Conservation (phyloP, 1,140 invertebrate species). For the Tenebrio molitor region DNA sequence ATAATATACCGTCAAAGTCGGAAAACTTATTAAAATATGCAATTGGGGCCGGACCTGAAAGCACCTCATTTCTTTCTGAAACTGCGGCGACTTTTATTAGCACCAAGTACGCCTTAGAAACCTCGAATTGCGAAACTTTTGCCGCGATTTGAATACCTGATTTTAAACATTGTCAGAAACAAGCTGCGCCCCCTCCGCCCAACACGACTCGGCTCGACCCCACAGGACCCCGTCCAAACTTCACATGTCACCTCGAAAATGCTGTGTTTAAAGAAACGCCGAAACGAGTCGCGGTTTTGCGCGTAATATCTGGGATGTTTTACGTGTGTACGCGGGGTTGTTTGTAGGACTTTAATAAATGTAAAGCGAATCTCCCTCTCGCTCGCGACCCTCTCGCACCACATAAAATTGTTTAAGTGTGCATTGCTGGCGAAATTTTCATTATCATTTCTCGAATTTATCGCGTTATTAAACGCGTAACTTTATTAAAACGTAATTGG, state of each 20-base stretch:
- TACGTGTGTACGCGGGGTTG: not conserved
- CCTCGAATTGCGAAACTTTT: slow-evolving; percentile 12
- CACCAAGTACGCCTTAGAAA: too few species aligned
- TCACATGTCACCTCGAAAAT: slow-evolving; percentile 13
- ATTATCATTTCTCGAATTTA: slow-evolving; percentile 22
- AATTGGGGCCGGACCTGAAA: too few species aligned
- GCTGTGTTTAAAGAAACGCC: slow-evolving; percentile 17
- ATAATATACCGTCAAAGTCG: too few species aligned
- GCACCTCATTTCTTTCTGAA: too few species aligned
- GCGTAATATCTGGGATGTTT: slow-evolving; percentile 15
- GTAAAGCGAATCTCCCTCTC: not conserved
- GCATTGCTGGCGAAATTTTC: slow-evolving; percentile 2
- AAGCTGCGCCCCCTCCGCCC: not conserved
- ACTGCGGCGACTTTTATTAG: too few species aligned
- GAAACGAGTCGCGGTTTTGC: not conserved
- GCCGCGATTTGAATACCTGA: slow-evolving; percentile 19
- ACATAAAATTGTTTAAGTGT: slow-evolving; percentile 22
- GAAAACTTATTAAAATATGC: too few species aligned
- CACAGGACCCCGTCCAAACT: not conserved
- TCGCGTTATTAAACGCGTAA: not conserved
- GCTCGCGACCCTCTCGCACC: not conserved
- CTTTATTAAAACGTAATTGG: slow-evolving; percentile 9
- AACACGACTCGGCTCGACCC: not conserved
- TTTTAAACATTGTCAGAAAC: not conserved
- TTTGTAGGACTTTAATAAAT: not conserved